Evolutionary conservation across 1,140 invertebrate species (phyloP).

Genomic region (Maconellicoccus hirsutus): DNA sequence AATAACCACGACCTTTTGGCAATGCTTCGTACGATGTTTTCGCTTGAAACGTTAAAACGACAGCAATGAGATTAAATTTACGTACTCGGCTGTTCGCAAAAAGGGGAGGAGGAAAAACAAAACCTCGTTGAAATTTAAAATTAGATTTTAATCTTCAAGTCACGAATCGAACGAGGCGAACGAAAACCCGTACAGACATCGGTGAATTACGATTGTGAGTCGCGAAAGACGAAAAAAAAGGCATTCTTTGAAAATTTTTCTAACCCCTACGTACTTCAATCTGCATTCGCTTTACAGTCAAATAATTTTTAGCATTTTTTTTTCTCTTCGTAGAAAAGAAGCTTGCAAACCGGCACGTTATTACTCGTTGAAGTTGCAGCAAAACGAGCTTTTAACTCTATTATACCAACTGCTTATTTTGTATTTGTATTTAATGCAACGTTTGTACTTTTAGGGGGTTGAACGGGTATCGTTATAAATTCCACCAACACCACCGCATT

Average conservation of each 20-base stretch:
- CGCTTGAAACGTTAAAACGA: constrained; percentile 7
- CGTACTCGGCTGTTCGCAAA: background rate
- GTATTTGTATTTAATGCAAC: constrained; percentile 20
- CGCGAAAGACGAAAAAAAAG: background rate
- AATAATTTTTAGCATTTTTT: background rate
- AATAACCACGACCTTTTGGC: background rate
- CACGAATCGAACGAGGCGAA: constrained; percentile 2
- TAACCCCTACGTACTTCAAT: constrained; percentile 3
- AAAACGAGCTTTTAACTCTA: constrained; percentile 21
- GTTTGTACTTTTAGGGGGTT: constrained; percentile 6
- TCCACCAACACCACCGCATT: constrained; percentile 17
- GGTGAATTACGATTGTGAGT: background rate
- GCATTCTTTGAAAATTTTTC: background rate
- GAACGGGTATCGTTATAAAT: constrained; percentile 18
- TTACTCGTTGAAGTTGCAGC: constrained; percentile 20
- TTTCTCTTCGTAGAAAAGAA: background rate
- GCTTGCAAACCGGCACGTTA: constrained; percentile 11
- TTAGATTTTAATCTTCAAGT: constrained; percentile 5
- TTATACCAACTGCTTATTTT: constrained; percentile 18
- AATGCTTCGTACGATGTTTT: background rate
- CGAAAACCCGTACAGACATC: background rate
- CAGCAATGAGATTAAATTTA: constrained; percentile 5
- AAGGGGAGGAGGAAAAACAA: background rate
- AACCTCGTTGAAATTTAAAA: constrained; percentile 4
- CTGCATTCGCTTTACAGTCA: constrained; percentile 1